Evolutionary conservation across 2,797 vertebrate species (phyloP), one percentile per base, ranked within the genome.

Genomic region (Ptychadena robeensis): DNA sequence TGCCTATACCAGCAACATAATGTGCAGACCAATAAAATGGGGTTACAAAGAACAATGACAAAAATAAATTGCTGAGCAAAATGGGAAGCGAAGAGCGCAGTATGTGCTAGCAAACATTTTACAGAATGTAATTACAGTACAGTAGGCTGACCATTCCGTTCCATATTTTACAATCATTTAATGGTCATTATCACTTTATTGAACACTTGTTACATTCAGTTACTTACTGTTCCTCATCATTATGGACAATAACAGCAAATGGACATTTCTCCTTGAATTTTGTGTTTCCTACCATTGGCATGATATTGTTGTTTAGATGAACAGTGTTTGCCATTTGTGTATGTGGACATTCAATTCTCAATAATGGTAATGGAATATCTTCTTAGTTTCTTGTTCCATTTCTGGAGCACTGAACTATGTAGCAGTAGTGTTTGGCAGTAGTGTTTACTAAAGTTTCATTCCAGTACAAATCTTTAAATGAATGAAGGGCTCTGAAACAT

Each of bases 31-130:
- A 35, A 40, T 81, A 66, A 4, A 67, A 73, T 73, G 80, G 64
- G 31, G 71, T 67, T 73, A 68, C 80, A 57, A 59, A 28, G 66
- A 32, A 59, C 57, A 57, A 74, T 81, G 72, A 82, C 65, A 82
- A 82, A 82, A 25, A 27, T 28, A 40, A 57, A 73, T 57, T 38
- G 31, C 64, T 53, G 63, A n/a, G 22, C 7, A 5, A 59, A 67
- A 66, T 15, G 31, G 68, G 30, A 65, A 73, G 37, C 9, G 57
- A 32, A 48, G 35, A 65, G 53, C 9, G 37, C 40, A 57, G 15
- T 70, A 40, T 67, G 15, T 61, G 15, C 44, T 9, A 10, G 66
- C 3, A 3, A 71, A 59, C 30, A 68, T 38, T 31, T 34, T 31
- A 35, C 27, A 34, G 32, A 37, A 59, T 67, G 59, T 40, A 38